Conservation (phyloP, 2,113 vertebrate species). For the Gallinago undulata region DNA sequence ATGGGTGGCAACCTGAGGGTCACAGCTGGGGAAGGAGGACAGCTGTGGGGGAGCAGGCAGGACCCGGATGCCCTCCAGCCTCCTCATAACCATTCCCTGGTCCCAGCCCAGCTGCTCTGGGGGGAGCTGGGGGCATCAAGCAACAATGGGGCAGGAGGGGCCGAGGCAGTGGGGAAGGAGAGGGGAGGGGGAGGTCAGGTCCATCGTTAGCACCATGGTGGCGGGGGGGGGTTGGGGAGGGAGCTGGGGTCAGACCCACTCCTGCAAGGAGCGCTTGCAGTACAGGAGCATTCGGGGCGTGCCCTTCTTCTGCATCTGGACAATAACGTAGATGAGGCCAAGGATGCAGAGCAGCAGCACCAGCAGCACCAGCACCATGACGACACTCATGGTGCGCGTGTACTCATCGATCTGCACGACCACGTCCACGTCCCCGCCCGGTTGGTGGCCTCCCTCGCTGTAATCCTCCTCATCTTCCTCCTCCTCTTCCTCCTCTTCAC, state of each 20-base stretch:
- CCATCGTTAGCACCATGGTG: constrained; percentile 81
- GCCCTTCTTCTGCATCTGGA: constrained; percentile 95
- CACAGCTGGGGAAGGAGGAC: accelerated
- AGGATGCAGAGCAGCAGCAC: constrained; percentile 92
- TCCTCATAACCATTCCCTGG: neutral
- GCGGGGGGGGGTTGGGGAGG: neutral
- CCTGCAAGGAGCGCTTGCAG: constrained; percentile 97
- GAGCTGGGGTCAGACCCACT: constrained; percentile 89
- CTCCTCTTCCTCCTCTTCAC: neutral
- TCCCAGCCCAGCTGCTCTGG: neutral
- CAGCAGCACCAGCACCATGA: constrained; percentile 89
- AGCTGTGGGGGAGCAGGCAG: neutral
- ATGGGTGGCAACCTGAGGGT: neutral
- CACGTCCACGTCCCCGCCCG: constrained; percentile 86
- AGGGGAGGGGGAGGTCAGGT: constrained; percentile 4
- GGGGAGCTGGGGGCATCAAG: neutral
- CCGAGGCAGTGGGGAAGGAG: neutral
- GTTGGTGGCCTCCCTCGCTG: neutral
- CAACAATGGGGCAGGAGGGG: neutral
- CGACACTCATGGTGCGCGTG: constrained; percentile 87
- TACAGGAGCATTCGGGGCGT: constrained; percentile 88
- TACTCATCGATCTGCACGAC: constrained; percentile 93
- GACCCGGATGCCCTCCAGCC: neutral
- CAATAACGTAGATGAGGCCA: constrained; percentile 88
- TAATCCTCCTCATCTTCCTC: constrained; percentile 10